Evolutionary conservation across 2,888 invertebrate species (phyloP), one percentile per base, ranked within the genome.

Genomic region (Lepidocyrtoides sp.): DNA sequence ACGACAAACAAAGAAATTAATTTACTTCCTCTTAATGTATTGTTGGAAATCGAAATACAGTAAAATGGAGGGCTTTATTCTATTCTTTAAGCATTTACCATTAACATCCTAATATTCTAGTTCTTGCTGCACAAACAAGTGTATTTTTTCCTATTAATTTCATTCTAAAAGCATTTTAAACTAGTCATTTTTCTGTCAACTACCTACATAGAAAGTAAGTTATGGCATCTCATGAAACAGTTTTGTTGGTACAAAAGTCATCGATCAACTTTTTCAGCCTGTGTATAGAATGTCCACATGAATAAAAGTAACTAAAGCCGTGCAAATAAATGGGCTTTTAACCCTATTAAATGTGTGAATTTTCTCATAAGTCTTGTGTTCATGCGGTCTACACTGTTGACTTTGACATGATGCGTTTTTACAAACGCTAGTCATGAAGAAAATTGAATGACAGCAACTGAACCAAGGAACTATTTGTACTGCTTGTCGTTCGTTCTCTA

Each of bases 331-430:
- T 48, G 32, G 17, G 17, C 26, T 7, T 63, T 87, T 32, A 51
- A 32, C 32, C 7, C 8, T 60, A 44, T 20, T 54, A 79, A 87
- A 87, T 87, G 87, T 87, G 79, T 87, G 66, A 87, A 79, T 79
- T 87, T 87, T 87, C 87, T 79, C 87, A 79, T 44, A 87, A n/a
- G 10, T 32, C 44, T 26, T 87, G 36, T 63, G 69, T 41, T 75
- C 48, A 1, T n/a, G 23, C 57, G 17, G 20, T 10, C 12, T 48
- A 1, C 48, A n/a, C 29, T 14, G 14, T 3, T n/a, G n/a, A n/a
- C n/a, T 29, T n/a, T 63, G 63, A 29, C 29, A 29, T 2, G n/a
- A 63, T 29, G 20, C 29, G 20, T 51, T 36, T 36, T 36, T 36
- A 36, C 7, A n/a, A n/a, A n/a, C n/a, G 2, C 36, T 4, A 36